Evolutionary conservation across 2,888 invertebrate species (phyloP).

Genomic region (Synergus gifuensis): DNA sequence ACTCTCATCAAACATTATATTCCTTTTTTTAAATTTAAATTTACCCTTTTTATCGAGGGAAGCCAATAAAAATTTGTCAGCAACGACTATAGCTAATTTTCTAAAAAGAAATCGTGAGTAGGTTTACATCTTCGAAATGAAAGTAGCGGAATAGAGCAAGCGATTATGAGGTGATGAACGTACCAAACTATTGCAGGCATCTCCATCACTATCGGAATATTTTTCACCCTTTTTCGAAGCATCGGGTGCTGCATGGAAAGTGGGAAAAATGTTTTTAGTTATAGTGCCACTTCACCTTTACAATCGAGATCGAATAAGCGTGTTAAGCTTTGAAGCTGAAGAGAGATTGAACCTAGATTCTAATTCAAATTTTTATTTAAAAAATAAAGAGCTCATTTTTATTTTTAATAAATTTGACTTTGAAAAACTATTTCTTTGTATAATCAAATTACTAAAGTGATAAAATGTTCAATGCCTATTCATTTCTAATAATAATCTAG

Average conservation of each 20-base stretch:
- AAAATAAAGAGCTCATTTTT: background rate
- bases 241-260: conserved; percentile 65
- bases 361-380: background rate
- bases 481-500: background rate
- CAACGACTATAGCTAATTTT: conserved; percentile 24
- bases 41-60: conserved; percentile 16
- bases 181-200: conserved; percentile 62
- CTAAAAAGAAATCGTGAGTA: conserved; percentile 15
- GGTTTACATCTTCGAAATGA: background rate
- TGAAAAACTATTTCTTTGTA: background rate
- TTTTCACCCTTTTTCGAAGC: conserved; percentile 60
- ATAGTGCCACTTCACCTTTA: conserved; percentile 58
- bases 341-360: conserved; percentile 49
- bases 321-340: conserved; percentile 53
- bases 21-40: background rate
- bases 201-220: conserved; percentile 63
- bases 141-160: conserved; percentile 13
- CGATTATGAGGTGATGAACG: conserved; percentile 51
- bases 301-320: conserved; percentile 42
- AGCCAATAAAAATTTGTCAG: conserved; percentile 20
- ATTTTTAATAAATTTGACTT: background rate
- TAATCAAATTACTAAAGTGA: background rate
- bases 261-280: conserved; percentile 62
- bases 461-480: conserved; percentile 1
- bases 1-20: background rate